These are phyloP conservation scores for Phenganax stokvisi DNA, from an alignment of 92 coral and sea anemone genomes.

Conservation along the genomic window DNA sequence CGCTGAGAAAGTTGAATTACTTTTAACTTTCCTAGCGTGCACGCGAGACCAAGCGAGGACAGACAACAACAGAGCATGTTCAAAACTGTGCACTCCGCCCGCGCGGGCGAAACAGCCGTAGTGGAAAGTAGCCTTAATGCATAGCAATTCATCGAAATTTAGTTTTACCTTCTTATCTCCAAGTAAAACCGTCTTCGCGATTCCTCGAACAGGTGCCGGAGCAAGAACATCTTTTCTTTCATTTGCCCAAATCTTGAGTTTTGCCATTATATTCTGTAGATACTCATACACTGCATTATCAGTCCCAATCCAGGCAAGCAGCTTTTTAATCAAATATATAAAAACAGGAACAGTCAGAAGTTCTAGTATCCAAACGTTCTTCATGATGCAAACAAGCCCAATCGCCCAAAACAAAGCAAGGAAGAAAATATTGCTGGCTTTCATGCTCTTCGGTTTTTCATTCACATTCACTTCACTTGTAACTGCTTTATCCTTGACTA, in stretches of 20 bases:
- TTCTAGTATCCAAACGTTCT: slow-evolving; percentile 67
- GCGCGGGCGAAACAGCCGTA: no score
- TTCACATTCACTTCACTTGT: neutral
- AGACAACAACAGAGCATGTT: no score
- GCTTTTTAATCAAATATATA: slow-evolving; percentile 61
- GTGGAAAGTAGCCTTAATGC: no score
- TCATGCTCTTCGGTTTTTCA: slow-evolving; percentile 33
- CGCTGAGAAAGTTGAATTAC: no score
- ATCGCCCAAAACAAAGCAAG: slow-evolving; percentile 89
- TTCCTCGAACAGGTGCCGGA: slow-evolving; percentile 82
- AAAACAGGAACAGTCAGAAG: slow-evolving; percentile 70
- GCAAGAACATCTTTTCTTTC: slow-evolving; percentile 74
- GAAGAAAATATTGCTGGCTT: slow-evolving; percentile 72
- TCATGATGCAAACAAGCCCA: slow-evolving; percentile 65
- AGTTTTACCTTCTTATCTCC: slow-evolving; percentile 71
- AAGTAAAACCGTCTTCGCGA: slow-evolving; percentile 68
- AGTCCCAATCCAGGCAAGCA: slow-evolving; percentile 56
- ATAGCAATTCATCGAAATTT: neutral
- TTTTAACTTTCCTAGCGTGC: no score
- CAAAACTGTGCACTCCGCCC: no score
- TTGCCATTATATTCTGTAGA: slow-evolving; percentile 38
- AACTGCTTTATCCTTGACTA: slow-evolving; percentile 17
- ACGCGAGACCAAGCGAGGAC: no score
- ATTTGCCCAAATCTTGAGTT: slow-evolving; percentile 60
- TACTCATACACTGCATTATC: slow-evolving; percentile 56